Evolutionary conservation across 2,113 vertebrate genomes (phyloP), one percentile per base, ranked within the genome.

Genomic region (Gymnogyps californianus): DNA sequence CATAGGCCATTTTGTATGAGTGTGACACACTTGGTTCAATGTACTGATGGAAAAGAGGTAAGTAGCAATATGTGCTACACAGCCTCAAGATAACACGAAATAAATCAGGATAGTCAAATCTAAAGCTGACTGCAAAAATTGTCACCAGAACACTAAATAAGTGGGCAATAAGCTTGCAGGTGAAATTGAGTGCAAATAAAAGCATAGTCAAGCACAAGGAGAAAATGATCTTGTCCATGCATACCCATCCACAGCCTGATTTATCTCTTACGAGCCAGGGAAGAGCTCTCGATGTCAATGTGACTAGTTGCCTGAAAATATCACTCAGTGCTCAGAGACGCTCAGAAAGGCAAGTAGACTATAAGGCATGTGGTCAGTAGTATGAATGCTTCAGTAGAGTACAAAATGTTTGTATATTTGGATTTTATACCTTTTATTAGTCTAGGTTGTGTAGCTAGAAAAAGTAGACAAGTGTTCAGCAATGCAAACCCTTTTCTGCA

Each of bases 121-220:
- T 71, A 83, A 92, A 94, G 32, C 51, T 78, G 29, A 44, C 55
- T 55, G 59, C 38, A 93, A 75, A 85, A 91, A 87, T 62, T 84
- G 65, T 51, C 47, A 84, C 38, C 51, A 84, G 55, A 67, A 71
- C 47, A 38, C 29, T 84, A 71, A 92, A 66, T 84, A 89, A 87
- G 64, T 46, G 77, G 22, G 34, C 38, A 96, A 91, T 89, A 64
- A 84, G 77, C 59, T 84, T 64, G 52, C 32, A 84, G 59, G 47
- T 84, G 59, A 96, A 92, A 94, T 47, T 71, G 69, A 87, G 59
- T 82, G 80, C 83, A 89, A 87, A 95, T 51, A 71, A 87, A 95
- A 87, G 11, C 38, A 64, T 9, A 89, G 77, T 52, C 42, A 96
- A 84, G 74, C 16, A 59, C 52, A 71, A 59, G 84, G 52, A 71